Evolutionary conservation across 2,797 vertebrate species (phyloP), one percentile per base, ranked within the genome.

Genomic region (Carapus acus): DNA sequence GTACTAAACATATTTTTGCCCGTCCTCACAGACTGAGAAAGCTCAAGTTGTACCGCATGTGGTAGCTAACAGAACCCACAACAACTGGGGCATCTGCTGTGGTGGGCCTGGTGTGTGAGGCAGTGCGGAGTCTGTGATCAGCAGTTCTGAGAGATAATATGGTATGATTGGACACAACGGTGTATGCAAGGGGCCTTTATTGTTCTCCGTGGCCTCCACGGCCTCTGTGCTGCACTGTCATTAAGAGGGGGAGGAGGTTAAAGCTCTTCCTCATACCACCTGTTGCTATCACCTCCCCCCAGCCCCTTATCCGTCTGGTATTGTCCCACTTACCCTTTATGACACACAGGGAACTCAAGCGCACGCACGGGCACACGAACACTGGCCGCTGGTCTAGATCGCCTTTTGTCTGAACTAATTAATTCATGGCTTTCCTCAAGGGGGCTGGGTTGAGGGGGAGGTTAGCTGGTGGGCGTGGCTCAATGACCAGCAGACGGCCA

Each of bases 191-290:
- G 37, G 39, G 21, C 22, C 46, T 72, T 73, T 50, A 78, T 86
- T 85, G 85, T 87, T 77, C 74, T 62, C 58, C 0, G 1, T 45
- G 41, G 71, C 65, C 76, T 76, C 71, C 6, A 40, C 65, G 55
- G 71, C 65, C 76, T 44, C 54, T 52, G 65, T 38, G 40, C 69
- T 42, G 22, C 67, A 22, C 69, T 69, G 70, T 73, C 68, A 16
- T 83, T 80, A 76, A 74, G 53, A 9, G 49, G 68, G 65, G 57
- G 46, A 15, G 64, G 62, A 15, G 66, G 63, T 43, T 75, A 67
- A 69, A 67, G 58, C 65, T 80, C 79, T 71, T 85, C 81, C 81
- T 80, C 62, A 42, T 69, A 82, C 85, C 88, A 89, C 87, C 87
- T 89, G 87, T 88, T 88, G 84, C 85, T 66, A 76, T 68, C 50